Conservation (phyloP, 2,888 invertebrate species). For the Clusia tigrina region DNA sequence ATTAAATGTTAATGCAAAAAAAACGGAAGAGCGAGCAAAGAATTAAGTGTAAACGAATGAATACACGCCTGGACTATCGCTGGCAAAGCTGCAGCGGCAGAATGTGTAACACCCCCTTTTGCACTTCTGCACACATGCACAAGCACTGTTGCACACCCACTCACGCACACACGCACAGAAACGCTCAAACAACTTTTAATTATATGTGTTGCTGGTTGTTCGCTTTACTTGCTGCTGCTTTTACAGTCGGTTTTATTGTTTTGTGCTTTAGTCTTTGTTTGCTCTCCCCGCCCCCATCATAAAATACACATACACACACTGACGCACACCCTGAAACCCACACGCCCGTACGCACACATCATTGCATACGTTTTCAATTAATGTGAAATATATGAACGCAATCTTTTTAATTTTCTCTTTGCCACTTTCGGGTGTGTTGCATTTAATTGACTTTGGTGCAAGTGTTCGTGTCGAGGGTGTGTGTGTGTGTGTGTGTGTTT, state of each 20-base stretch:
- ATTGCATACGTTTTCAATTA: not conserved
- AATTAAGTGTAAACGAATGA: too few species aligned
- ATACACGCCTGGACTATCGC: too few species aligned
- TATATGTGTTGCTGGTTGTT: not conserved
- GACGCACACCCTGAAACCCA: not conserved
- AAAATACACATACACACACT: too few species aligned
- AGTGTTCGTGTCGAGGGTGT: not conserved
- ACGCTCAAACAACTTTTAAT: not conserved
- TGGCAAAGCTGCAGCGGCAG: too few species aligned
- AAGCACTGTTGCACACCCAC: not conserved
- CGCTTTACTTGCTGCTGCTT: too few species aligned
- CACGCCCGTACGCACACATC: not conserved
- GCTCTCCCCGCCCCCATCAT: too few species aligned
- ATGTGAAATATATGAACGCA: not conserved
- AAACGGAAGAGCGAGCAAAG: not conserved
- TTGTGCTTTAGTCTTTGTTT: too few species aligned
- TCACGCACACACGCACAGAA: constrained; percentile 10
- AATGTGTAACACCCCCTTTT: too few species aligned
- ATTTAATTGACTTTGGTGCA: constrained; percentile 4
- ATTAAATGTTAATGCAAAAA: not conserved
- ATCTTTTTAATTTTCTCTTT: not conserved
- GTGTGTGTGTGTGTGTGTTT: not conserved
- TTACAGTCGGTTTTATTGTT: too few species aligned
- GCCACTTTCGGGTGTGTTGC: not conserved
- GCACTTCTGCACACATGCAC: too few species aligned